These are phyloP conservation scores for Callorhinus ursinus DNA, from an alignment of 2,113 vertebrate species.

Conservation along the genomic window DNA sequence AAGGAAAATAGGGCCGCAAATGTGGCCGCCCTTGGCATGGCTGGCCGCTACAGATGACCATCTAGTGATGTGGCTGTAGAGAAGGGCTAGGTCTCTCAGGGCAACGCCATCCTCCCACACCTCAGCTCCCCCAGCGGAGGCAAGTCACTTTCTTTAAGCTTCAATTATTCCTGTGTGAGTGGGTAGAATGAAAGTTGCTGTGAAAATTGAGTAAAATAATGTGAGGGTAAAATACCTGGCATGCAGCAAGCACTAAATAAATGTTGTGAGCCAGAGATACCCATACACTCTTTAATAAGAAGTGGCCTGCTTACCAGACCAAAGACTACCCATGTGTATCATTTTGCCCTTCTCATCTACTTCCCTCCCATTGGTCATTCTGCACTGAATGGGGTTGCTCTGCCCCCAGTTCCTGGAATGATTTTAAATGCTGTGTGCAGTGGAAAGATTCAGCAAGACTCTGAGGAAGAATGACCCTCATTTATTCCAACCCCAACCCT, in stretches of 20 bases:
- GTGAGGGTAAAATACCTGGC: background rate
- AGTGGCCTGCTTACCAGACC: background rate
- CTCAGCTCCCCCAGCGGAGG: background rate
- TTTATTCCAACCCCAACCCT: background rate
- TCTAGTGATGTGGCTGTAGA: background rate
- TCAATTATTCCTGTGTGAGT: background rate
- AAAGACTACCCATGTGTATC: background rate
- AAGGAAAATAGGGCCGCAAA: background rate
- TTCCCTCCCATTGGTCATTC: background rate
- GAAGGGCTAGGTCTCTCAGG: fast-evolving
- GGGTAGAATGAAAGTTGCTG: background rate
- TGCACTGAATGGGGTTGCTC: background rate
- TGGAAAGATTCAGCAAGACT: background rate
- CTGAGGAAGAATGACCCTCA: background rate
- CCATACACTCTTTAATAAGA: background rate
- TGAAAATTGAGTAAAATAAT: background rate
- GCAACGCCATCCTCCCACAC: background rate
- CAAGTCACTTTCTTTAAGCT: background rate
- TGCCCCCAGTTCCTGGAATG: background rate
- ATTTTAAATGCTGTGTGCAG: background rate
- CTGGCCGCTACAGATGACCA: background rate
- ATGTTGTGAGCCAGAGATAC: background rate
- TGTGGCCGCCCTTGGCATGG: fast-evolving
- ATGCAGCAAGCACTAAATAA: background rate
- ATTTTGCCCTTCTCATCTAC: background rate